These are phyloP conservation scores for Syngnathus rostellatus DNA, from an alignment of 2,797 vertebrate genomes.

Conservation along the genomic window DNA sequence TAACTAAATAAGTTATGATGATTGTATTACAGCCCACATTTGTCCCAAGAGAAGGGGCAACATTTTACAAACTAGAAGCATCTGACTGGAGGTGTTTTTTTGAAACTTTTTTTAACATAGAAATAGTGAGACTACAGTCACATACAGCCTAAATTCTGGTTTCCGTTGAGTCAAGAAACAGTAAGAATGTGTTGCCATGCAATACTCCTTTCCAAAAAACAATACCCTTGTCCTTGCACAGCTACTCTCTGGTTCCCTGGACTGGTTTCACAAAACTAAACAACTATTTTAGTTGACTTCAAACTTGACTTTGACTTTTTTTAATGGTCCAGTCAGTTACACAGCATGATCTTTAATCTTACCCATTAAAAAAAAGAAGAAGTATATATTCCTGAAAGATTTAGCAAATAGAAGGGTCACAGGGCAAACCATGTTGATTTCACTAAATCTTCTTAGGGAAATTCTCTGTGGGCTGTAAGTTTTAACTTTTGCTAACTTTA, in stretches of 20 bases:
- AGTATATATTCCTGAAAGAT: not conserved
- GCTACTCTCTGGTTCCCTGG: slow-evolving; percentile 37
- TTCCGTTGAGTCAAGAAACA: slow-evolving; percentile 21
- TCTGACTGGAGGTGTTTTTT: not conserved
- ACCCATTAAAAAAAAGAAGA: not conserved
- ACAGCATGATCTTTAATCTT: not conserved
- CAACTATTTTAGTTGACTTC: not conserved
- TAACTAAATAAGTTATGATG: not conserved
- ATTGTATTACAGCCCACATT: not conserved
- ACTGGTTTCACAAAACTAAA: slow-evolving; percentile 9
- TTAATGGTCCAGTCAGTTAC: not conserved
- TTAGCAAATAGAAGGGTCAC: not conserved
- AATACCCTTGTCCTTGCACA: slow-evolving; percentile 10
- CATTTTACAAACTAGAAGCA: not conserved
- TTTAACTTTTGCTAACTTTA: not conserved
- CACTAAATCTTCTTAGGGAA: not conserved
- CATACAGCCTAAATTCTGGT: not conserved
- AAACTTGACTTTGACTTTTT: not conserved
- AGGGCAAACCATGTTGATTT: not conserved
- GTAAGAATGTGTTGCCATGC: not conserved
- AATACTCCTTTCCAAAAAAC: not conserved
- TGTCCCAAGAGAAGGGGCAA: not conserved
- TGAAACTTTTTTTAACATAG: not conserved
- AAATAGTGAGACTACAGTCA: not conserved
- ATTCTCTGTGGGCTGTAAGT: not conserved